A percentile compares a stretch with the other conserved stretches of the same genome.
These are phyloP conservation scores for Cololabis saira DNA, from an alignment of 2,113 vertebrate species.

Conservation along the genomic window DNA sequence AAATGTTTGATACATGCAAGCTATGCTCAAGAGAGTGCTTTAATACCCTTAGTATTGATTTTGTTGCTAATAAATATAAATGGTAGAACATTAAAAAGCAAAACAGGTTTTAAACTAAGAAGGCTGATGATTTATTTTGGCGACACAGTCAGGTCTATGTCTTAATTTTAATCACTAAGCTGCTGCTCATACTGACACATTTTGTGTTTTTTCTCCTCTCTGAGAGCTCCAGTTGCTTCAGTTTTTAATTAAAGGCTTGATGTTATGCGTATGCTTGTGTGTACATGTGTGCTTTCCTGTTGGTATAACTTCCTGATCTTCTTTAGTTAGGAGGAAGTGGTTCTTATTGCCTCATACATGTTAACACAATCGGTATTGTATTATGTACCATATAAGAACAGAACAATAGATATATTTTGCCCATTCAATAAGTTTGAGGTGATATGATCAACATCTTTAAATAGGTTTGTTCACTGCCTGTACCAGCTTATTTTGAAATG, in stretches of 20 bases:
- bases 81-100: background rate
- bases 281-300: background rate
- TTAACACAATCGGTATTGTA: slow-evolving; percentile 38
- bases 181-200: background rate
- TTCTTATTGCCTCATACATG: slow-evolving; percentile 26
- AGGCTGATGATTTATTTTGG: too few relatives aligned
- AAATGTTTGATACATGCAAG: background rate
- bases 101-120: background rate
- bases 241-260: background rate
- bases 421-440: background rate
- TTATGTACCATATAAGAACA: background rate
- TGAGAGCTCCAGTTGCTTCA: background rate
- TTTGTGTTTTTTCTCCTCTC: background rate
- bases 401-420: slow-evolving; percentile 10
- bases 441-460: slow-evolving; percentile 11
- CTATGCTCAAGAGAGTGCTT: background rate
- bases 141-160: too few relatives aligned
- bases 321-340: slow-evolving; percentile 31
- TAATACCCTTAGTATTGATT: slow-evolving; percentile 12
- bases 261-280: background rate
- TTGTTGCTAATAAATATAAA: slow-evolving; percentile 18
- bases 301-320: slow-evolving; percentile 2
- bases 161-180: too few relatives aligned
- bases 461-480: too few relatives aligned
- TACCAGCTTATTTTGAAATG: too few relatives aligned